Evolutionary conservation across 2,888 invertebrate species (phyloP).

Genomic region (Blastobasis adustella): DNA sequence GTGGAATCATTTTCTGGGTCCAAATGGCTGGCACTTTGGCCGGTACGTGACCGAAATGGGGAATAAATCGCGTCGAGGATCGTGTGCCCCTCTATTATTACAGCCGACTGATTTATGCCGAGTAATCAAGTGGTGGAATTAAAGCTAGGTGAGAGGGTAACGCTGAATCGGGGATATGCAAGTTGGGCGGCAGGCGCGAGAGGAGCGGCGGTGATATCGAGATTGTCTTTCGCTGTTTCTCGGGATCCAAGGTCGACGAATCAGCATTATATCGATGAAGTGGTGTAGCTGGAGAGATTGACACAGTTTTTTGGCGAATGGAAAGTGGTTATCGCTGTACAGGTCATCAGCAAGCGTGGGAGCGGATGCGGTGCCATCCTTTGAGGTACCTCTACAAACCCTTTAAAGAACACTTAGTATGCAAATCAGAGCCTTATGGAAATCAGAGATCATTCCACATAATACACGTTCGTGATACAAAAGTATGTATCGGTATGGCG

Average conservation of each 20-base stretch:
- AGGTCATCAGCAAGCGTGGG: neutral
- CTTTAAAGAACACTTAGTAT: too few species aligned
- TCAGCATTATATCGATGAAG: too few species aligned
- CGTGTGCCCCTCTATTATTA: conserved; percentile 17
- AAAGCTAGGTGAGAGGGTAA: conserved; percentile 4
- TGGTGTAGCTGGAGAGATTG: too few species aligned
- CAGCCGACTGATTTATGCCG: conserved; percentile 16
- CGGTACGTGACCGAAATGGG: conserved; percentile 21
- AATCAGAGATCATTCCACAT: too few species aligned
- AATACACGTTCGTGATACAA: too few species aligned
- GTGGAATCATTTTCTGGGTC: conserved; percentile 6
- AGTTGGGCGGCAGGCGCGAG: neutral
- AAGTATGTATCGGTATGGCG: too few species aligned
- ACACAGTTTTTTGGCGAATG: too few species aligned
- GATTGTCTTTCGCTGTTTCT: too few species aligned
- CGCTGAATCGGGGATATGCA: conserved; percentile 3
- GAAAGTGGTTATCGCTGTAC: neutral
- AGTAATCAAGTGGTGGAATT: conserved; percentile 18
- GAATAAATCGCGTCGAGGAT: conserved; percentile 18
- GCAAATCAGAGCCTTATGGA: too few species aligned
- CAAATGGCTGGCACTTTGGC: conserved; percentile 14
- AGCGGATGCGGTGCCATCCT: neutral
- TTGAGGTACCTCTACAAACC: too few species aligned
- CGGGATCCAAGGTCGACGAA: too few species aligned
- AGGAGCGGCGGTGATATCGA: too few species aligned